Percentiles rank a stretch among this genome's conserved stretches.
Evolutionary conservation across 2,113 vertebrate species (phyloP).

Genomic region (Ochotona curzoniae): DNA sequence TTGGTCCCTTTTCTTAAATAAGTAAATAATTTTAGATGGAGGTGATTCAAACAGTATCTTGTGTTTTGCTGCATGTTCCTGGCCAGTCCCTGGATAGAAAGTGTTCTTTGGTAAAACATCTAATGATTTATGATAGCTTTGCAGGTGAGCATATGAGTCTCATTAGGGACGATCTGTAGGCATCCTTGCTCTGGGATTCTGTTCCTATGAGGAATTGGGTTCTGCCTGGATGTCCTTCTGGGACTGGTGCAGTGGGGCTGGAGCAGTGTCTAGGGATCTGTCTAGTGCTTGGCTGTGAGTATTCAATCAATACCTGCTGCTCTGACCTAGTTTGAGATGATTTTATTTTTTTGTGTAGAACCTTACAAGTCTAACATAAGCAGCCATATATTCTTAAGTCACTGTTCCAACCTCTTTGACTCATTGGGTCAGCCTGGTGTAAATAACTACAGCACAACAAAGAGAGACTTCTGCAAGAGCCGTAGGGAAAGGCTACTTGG

Average conservation of each 20-base stretch:
- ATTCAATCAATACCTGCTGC: not conserved
- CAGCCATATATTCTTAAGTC: not conserved
- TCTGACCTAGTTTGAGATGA: conserved; percentile 6
- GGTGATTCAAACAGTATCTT: not conserved
- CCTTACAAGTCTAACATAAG: not conserved
- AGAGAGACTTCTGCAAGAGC: not conserved
- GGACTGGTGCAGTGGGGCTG: not conserved
- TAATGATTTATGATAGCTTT: conserved; percentile 32
- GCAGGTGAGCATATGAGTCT: not conserved
- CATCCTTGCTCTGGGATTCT: not conserved
- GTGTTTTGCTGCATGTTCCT: not conserved
- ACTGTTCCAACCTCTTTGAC: not conserved
- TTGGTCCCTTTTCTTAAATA: no score
- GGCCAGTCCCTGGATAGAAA: not conserved
- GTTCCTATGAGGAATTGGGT: not conserved
- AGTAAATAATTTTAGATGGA: not conserved
- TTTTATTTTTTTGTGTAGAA: not conserved
- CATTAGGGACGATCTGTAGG: not conserved
- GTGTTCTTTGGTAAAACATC: not conserved
- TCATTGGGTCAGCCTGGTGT: not conserved
- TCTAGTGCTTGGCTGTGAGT: not conserved
- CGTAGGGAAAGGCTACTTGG: not conserved
- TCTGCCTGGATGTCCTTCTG: not conserved
- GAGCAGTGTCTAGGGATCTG: not conserved
- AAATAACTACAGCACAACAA: not conserved